Evolutionary conservation across 64 coral and sea anemone genomes (phyloP).

Genomic region (Acropora yongei): DNA sequence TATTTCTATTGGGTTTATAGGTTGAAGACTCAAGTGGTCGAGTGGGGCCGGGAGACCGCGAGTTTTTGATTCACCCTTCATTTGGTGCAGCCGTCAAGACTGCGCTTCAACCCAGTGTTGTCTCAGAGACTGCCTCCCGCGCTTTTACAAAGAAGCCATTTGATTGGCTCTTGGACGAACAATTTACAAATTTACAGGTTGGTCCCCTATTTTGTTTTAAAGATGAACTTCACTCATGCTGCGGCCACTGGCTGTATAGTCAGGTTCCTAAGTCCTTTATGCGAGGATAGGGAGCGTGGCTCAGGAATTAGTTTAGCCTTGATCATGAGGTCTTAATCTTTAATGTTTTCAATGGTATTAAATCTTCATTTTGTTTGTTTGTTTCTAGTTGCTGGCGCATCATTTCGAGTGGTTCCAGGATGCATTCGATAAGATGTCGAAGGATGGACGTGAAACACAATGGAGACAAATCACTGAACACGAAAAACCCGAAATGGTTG

Average conservation of each 20-base stretch:
- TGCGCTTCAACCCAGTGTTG: constrained; percentile 66
- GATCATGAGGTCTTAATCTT: too few relatives aligned
- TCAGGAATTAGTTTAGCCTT: too few relatives aligned
- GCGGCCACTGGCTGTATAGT: too few relatives aligned
- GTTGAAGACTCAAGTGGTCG: constrained; percentile 94
- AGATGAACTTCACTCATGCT: not conserved
- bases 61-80: constrained; percentile 91
- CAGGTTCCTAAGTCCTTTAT: too few relatives aligned
- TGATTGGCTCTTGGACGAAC: constrained; percentile 98
- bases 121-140: constrained; percentile 64
- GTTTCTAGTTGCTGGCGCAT: constrained; percentile 74
- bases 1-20: constrained; percentile 12
- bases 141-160: constrained; percentile 90
- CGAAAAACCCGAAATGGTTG: constrained; percentile 94
- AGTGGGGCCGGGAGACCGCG: constrained; percentile 86
- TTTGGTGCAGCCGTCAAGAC: constrained; percentile 91
- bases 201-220: not conserved
- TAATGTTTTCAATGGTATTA: too few relatives aligned
- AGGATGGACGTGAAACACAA: constrained; percentile 96
- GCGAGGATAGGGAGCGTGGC: too few relatives aligned
- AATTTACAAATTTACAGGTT: constrained; percentile 87
- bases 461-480: constrained; percentile 98
- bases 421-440: constrained; percentile 96
- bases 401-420: constrained; percentile 99
- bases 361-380: not conserved